These are phyloP conservation scores for Rhimphoctona megacephalus DNA, from an alignment of 2,888 invertebrate species.

Conservation along the genomic window DNA sequence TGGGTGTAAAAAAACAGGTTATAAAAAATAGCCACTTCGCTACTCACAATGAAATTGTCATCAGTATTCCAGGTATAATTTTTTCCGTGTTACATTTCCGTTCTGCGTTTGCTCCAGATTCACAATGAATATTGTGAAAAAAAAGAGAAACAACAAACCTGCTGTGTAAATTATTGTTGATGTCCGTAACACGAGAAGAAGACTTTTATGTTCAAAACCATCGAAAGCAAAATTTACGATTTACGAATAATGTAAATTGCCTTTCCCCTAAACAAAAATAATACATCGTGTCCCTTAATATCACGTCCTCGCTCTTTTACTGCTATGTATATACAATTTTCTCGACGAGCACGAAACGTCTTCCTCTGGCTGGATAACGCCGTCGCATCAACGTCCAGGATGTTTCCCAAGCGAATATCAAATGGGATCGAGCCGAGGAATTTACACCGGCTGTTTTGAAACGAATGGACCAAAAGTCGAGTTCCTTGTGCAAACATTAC, in stretches of 20 bases:
- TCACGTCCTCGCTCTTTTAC: constrained; percentile 15
- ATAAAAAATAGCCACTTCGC: neutral
- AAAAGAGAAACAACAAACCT: neutral
- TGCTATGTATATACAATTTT: constrained; percentile 14
- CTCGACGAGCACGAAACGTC: constrained; percentile 29
- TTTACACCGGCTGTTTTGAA: neutral
- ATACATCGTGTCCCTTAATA: neutral
- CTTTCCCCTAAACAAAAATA: constrained; percentile 42
- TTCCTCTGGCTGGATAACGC: constrained; percentile 8
- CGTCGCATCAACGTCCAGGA: constrained; percentile 29
- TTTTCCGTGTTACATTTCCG: neutral
- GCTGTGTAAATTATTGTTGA: neutral
- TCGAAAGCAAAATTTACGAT: neutral
- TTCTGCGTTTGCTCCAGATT: neutral
- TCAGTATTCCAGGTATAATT: neutral
- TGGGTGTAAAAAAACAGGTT: neutral
- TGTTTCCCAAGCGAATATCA: constrained; percentile 22
- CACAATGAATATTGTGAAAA: neutral
- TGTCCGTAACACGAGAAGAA: neutral
- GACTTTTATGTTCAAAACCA: neutral
- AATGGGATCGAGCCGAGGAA: constrained; percentile 1
- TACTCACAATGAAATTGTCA: constrained; percentile 1
- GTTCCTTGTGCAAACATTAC: too few species aligned
- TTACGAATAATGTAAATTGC: constrained; percentile 35
- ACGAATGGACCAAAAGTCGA: neutral